Evolutionary conservation across 2,797 vertebrate species (phyloP).

Genomic region (Emydoidea blandingii): DNA sequence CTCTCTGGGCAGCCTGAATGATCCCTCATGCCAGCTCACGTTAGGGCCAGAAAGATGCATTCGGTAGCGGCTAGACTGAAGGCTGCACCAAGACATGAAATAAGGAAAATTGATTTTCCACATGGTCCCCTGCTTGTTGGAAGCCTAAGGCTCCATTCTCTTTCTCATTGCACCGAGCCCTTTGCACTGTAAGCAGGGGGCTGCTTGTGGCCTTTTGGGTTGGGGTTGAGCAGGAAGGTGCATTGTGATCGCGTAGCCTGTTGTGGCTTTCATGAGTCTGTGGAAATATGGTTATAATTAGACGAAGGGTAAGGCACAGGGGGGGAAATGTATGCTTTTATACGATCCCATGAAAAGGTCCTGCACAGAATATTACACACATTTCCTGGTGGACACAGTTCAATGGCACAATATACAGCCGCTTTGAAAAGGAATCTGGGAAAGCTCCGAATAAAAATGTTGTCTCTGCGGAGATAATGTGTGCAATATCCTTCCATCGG

Average conservation of each 20-base stretch:
- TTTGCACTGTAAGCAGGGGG: neutral
- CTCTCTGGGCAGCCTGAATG: neutral
- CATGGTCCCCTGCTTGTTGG: neutral
- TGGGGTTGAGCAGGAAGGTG: neutral
- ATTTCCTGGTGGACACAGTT: neutral
- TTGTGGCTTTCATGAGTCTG: rapidly evolving
- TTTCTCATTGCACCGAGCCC: neutral
- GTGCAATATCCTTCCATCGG: rapidly evolving
- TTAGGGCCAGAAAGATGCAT: neutral
- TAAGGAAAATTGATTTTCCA: neutral
- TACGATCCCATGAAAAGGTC: neutral
- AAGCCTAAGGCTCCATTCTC: neutral
- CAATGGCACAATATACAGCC: neutral
- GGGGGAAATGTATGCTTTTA: rapidly evolving
- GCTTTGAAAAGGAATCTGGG: neutral
- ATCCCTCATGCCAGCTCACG: neutral
- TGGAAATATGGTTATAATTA: neutral
- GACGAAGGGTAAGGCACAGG: rapidly evolving
- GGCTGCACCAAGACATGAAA: neutral
- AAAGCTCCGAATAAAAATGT: neutral
- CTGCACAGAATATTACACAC: neutral
- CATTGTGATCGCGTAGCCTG: rapidly evolving
- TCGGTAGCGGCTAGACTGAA: neutral
- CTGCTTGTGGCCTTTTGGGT: neutral
- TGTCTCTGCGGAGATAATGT: neutral